Conservation (phyloP, 92 coral and sea anemone species). For the Zoanthus gigantus region DNA sequence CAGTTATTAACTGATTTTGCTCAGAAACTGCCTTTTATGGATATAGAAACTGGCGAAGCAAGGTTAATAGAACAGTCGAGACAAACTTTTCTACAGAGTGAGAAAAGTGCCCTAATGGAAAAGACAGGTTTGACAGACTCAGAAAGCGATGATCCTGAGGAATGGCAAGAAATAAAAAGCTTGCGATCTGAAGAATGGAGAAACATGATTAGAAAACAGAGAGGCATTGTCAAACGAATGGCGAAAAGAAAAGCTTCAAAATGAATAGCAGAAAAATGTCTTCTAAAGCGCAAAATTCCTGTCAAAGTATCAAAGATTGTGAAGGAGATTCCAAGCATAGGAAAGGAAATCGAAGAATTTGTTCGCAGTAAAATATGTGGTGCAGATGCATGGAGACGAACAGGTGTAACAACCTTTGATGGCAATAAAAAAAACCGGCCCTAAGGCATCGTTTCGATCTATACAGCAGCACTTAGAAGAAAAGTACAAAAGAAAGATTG, state of each 20-base stretch:
- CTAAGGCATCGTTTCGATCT: conserved; percentile 51
- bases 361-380: conserved; percentile 47
- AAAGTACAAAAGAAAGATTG: conserved; percentile 52
- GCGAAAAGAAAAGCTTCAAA: conserved; percentile 54
- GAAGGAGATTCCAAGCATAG: conserved; percentile 63
- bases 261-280: conserved; percentile 42
- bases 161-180: conserved; percentile 46
- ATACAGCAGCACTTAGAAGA: conserved; percentile 40
- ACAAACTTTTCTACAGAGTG: conserved; percentile 47
- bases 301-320: conserved; percentile 50
- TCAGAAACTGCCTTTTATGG: conserved; percentile 39
- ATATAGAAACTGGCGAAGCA: conserved; percentile 46
- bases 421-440: conserved; percentile 44
- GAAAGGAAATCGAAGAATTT: conserved; percentile 70
- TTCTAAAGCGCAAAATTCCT: conserved; percentile 58
- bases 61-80: conserved; percentile 39
- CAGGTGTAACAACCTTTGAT: conserved; percentile 68
- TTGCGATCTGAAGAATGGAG: conserved; percentile 46
- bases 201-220: conserved; percentile 45
- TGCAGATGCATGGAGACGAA: conserved; percentile 78
- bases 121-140: conserved; percentile 44
- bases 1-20: conserved; percentile 43
- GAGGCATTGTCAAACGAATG: conserved; percentile 22
- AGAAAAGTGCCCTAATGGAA: conserved; percentile 28
- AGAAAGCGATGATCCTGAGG: conserved; percentile 56